These are phyloP conservation scores for Tipula helvola DNA, from an alignment of 2,888 invertebrate species.

Conservation along the genomic window DNA sequence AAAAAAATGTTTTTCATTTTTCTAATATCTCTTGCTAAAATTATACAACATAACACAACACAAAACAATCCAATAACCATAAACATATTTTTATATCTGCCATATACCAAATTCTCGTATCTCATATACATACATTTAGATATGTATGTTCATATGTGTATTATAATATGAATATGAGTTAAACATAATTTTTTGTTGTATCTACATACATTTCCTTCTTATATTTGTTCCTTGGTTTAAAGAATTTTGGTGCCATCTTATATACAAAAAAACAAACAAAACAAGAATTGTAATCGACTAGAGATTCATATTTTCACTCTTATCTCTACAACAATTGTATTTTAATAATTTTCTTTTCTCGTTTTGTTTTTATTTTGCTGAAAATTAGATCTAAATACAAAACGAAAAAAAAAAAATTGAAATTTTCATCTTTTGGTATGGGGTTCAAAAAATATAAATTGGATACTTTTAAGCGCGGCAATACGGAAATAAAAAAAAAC, in stretches of 20 bases:
- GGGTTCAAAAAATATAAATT: background rate
- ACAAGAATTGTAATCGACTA: background rate
- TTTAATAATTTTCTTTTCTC: background rate
- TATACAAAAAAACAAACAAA: background rate
- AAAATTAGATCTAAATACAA: background rate
- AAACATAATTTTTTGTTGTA: background rate
- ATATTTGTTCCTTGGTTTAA: background rate
- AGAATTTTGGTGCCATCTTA: background rate
- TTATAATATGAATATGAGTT: background rate
- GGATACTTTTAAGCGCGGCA: background rate
- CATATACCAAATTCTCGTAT: background rate
- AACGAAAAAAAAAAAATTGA: background rate
- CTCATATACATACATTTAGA: too few relatives aligned
- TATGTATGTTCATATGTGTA: background rate
- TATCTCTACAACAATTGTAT: background rate
- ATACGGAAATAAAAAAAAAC: background rate
- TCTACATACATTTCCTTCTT: background rate
- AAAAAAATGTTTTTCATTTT: background rate
- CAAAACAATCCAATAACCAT: slow-evolving; percentile 4
- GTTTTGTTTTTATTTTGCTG: background rate
- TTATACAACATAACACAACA: background rate
- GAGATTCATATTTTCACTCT: background rate
- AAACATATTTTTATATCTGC: background rate
- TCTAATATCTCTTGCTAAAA: background rate
- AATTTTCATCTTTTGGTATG: background rate